Conservation (phyloP, 2,113 vertebrate species). For the Melanocharis versteri region DNA sequence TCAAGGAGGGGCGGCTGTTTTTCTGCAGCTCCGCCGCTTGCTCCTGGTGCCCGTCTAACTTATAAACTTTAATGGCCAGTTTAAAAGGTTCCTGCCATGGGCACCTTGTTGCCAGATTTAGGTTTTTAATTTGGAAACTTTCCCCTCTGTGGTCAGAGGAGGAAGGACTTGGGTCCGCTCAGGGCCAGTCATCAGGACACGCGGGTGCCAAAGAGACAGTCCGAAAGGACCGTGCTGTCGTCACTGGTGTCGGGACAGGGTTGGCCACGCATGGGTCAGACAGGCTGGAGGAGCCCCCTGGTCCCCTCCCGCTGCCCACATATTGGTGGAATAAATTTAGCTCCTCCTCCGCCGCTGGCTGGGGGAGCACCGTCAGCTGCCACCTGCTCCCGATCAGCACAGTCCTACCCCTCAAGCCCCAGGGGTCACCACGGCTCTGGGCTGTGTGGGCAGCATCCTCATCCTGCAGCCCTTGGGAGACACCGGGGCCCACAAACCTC, state of each 20-base stretch:
- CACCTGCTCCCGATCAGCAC: not conserved
- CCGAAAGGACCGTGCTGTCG: conserved; percentile 57
- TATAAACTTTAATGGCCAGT: conserved; percentile 83
- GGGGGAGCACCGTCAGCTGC: not conserved
- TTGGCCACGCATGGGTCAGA: not conserved
- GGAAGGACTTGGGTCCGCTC: conserved; percentile 73
- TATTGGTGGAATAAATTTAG: not conserved
- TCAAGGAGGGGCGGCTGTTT: conserved; percentile 72
- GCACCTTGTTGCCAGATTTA: conserved; percentile 81
- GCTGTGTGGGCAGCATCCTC: not conserved
- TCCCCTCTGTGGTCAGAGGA: conserved; percentile 74
- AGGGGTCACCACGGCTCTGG: fast-evolving
- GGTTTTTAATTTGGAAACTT: conserved; percentile 84
- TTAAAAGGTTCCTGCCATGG: conserved; percentile 80
- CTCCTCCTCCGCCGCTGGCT: fast-evolving
- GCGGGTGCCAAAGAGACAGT: conserved; percentile 70
- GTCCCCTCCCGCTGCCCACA: not conserved
- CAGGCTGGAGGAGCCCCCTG: not conserved
- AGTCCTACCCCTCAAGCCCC: not conserved
- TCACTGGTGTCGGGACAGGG: not conserved
- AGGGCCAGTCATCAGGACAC: conserved; percentile 67
- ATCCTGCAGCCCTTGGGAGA: not conserved
- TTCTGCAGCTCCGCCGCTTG: conserved; percentile 66
- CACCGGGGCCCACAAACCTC: fast-evolving
- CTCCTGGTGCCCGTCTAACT: conserved; percentile 75